Conservation (phyloP, 2,797 vertebrate species). For the Iguana delicatissima region DNA sequence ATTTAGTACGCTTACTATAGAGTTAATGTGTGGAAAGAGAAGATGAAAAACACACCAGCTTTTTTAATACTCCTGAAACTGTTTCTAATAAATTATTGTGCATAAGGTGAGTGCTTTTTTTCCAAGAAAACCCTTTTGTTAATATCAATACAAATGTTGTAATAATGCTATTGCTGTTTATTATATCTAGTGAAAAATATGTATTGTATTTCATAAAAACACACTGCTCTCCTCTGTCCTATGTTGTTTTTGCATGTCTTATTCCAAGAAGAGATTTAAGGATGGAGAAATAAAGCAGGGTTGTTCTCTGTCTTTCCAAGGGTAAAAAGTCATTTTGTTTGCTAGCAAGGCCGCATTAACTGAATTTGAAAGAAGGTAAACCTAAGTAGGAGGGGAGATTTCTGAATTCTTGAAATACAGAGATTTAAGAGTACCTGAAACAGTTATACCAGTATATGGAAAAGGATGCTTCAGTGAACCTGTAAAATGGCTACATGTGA, state of each 20-base stretch:
- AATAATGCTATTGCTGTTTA: constrained; percentile 52
- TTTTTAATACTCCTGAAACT: constrained; percentile 40
- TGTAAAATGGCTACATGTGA: constrained; percentile 13
- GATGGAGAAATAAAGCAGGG: constrained; percentile 36
- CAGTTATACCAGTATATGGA: constrained; percentile 26
- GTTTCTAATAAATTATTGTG: constrained; percentile 51
- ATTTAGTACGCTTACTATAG: constrained; percentile 50
- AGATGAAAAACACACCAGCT: constrained; percentile 17
- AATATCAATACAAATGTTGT: constrained; percentile 40
- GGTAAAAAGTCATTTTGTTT: constrained; percentile 40
- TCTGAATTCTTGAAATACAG: constrained; percentile 18
- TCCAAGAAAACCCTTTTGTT: constrained; percentile 49
- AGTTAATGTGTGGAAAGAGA: constrained; percentile 54
- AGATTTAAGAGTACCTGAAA: constrained; percentile 22
- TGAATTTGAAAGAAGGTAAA: constrained; percentile 18
- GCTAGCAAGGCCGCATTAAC: neutral
- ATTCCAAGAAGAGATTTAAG: neutral
- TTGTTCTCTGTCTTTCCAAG: neutral
- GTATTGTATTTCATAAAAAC: constrained; percentile 29
- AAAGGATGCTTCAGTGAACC: constrained; percentile 27
- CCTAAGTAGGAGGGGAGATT: constrained; percentile 22
- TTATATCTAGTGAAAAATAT: constrained; percentile 28
- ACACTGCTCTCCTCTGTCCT: neutral
- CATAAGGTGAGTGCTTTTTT: constrained; percentile 53
- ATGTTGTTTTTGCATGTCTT: neutral